Evolutionary conservation across 2,888 invertebrate genomes (phyloP).

Genomic region (Thecocarcelia acutangulata): DNA sequence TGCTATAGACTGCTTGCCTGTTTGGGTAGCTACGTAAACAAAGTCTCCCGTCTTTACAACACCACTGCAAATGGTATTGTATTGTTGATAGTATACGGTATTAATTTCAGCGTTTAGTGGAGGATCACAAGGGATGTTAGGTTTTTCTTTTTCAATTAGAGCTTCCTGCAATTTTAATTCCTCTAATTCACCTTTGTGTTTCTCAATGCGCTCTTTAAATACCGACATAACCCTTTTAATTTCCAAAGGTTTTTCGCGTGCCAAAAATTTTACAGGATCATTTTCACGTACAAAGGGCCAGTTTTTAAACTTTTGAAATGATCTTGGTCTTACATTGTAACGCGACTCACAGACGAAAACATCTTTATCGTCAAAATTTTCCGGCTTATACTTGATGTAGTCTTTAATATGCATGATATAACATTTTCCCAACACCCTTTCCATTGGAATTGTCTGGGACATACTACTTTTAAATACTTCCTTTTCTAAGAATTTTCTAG

Average conservation of each 20-base stretch:
- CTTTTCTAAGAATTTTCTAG: constrained; percentile 95
- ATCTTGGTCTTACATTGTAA: constrained; percentile 91
- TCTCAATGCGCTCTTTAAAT: constrained; percentile 94
- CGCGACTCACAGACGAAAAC: constrained; percentile 98
- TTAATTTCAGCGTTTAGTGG: constrained; percentile 88
- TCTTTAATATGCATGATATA: constrained; percentile 97
- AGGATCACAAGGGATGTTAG: constrained; percentile 88
- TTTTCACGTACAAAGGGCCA: constrained; percentile 85
- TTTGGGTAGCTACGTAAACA: constrained; percentile 96
- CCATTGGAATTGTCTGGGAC: constrained; percentile 91
- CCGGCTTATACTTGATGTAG: constrained; percentile 94
- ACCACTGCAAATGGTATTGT: constrained; percentile 91
- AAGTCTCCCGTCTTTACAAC: constrained; percentile 95
- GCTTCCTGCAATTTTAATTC: constrained; percentile 92
- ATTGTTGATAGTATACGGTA: constrained; percentile 95
- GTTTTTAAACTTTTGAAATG: constrained; percentile 96
- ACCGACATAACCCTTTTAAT: constrained; percentile 95
- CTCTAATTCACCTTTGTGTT: constrained; percentile 93
- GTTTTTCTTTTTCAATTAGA: constrained; percentile 91
- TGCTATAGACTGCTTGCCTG: constrained; percentile 94
- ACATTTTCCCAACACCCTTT: constrained; percentile 93
- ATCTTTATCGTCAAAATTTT: constrained; percentile 94
- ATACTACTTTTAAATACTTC: constrained; percentile 98
- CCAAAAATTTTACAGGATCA: constrained; percentile 85
- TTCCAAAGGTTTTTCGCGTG: constrained; percentile 89